A percentile compares a stretch with the other conserved stretches of the same genome.
Conservation (phyloP, 2,797 vertebrate genomes). For the Helicolenus hilgendorfi region DNA sequence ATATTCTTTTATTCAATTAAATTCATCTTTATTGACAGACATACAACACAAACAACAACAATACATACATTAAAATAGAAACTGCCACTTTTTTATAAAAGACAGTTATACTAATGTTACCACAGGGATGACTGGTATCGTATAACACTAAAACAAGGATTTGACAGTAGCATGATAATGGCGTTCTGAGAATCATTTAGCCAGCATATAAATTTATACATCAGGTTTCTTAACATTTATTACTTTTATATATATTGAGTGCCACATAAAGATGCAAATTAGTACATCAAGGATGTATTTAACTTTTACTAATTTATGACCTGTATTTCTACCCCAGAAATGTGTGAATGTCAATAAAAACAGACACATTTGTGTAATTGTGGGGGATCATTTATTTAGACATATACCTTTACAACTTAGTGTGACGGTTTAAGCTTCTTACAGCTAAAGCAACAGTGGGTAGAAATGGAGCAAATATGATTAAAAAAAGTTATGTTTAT, state of each 20-base stretch:
- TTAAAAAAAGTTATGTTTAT: no score
- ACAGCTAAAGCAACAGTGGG: background rate
- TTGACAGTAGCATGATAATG: rapidly evolving
- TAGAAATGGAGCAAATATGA: no score
- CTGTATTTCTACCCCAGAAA: background rate
- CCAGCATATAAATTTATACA: no score
- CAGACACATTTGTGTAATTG: background rate
- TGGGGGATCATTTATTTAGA: background rate
- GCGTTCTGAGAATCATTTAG: no score
- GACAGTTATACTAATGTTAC: no score
- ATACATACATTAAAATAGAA: no score
- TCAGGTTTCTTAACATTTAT: no score
- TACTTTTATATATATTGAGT: background rate
- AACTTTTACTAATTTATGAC: background rate
- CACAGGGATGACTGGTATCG: no score
- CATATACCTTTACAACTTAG: background rate
- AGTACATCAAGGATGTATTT: background rate
- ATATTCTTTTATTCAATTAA: rapidly evolving
- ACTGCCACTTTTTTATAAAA: no score
- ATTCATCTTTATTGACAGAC: no score
- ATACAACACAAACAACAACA: no score
- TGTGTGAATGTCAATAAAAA: background rate
- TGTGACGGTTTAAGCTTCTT: background rate
- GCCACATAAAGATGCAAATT: background rate
- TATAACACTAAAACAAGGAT: no score